Conservation (phyloP, 2,797 vertebrate genomes). For the Adelosebastes latens region DNA sequence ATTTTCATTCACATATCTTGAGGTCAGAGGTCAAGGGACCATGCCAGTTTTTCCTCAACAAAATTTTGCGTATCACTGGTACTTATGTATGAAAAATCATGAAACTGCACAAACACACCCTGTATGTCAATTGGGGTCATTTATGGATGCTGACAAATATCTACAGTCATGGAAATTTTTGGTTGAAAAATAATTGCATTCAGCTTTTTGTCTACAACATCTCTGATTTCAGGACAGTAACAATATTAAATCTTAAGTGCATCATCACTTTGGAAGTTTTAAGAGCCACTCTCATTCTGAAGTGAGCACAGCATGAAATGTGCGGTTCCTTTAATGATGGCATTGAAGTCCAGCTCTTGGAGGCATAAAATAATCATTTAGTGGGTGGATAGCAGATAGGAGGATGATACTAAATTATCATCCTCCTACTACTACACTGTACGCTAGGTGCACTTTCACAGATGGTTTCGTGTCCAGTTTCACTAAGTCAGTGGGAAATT, state of each 20-base stretch:
- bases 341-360: conserved; percentile 51
- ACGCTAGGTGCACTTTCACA: conserved; percentile 28
- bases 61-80: too few relatives aligned
- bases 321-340: conserved; percentile 48
- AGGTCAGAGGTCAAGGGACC: too few relatives aligned
- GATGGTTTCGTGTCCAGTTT: conserved; percentile 44
- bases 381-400: conserved; percentile 60
- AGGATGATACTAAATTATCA: conserved; percentile 58
- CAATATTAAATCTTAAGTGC: conserved; percentile 22
- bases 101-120: not conserved
- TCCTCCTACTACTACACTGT: conserved; percentile 48
- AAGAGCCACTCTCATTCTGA: conserved; percentile 54
- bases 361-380: conserved; percentile 59
- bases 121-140: not conserved
- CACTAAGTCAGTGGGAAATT: conserved; percentile 36
- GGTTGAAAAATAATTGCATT: not conserved
- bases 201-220: conserved; percentile 3
- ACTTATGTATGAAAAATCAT: not conserved
- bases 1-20: too few relatives aligned
- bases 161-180: not conserved
- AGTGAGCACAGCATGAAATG: conserved; percentile 35
- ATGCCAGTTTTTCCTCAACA: too few relatives aligned
- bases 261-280: conserved; percentile 35
- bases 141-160: not conserved
- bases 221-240: conserved; percentile 9